phyloP scores from a whole-genome alignment of 2,113 vertebrate genomes.

The Cranoglanis bouderius region DNA sequence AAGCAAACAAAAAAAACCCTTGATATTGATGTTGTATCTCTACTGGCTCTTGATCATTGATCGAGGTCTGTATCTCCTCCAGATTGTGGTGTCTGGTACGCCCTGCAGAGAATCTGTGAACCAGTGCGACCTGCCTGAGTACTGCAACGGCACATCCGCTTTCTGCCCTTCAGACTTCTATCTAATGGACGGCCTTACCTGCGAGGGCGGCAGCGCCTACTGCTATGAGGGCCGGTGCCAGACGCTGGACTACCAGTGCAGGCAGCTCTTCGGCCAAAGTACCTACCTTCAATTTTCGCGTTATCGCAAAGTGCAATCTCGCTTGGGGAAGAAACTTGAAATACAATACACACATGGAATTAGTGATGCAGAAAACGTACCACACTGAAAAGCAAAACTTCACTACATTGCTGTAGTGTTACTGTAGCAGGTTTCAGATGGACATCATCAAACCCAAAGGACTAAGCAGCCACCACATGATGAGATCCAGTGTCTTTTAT shows the following conservation, averaged over 20 bases:
- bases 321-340: not conserved
- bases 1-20: too few relatives aligned
- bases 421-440: too few relatives aligned
- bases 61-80: constrained; percentile 14
- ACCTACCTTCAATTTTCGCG: not conserved
- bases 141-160: constrained; percentile 72
- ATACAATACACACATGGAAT: not conserved
- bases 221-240: constrained; percentile 86
- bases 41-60: not conserved
- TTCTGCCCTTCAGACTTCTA: constrained; percentile 80
- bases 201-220: constrained; percentile 70
- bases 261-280: constrained; percentile 78
- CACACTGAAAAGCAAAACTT: not conserved
- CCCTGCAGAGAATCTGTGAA: constrained; percentile 71
- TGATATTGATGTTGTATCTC: not conserved
- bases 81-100: constrained; percentile 78
- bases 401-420: not conserved
- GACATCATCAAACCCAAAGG: too few relatives aligned
- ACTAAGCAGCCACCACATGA: too few relatives aligned
- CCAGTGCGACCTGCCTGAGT: constrained; percentile 85
- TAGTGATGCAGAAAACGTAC: not conserved
- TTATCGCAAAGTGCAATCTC: not conserved
- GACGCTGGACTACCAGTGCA: constrained; percentile 82
- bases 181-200: constrained; percentile 80
- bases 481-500: too few relatives aligned